Conservation (phyloP, 2,113 vertebrate genomes). For the Mormoops blainvillei region DNA sequence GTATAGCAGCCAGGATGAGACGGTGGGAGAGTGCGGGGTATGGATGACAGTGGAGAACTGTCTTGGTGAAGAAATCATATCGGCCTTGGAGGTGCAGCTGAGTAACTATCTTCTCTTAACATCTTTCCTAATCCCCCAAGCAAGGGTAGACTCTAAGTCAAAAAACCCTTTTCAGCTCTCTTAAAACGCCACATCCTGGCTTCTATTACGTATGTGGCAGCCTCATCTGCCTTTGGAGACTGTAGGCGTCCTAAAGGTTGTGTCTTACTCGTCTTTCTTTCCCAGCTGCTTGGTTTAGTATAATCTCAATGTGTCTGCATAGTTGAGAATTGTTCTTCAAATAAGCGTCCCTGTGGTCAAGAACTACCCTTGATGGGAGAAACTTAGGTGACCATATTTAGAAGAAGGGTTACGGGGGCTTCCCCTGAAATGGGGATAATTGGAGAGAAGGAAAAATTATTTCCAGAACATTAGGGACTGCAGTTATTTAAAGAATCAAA, state of each 20-base stretch:
- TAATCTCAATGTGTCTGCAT: not conserved
- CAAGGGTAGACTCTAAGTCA: not conserved
- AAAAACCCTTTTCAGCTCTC: not conserved
- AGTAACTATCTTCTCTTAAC: not conserved
- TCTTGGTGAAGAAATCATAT: not conserved
- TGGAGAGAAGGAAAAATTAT: conserved; percentile 40
- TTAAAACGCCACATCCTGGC: not conserved
- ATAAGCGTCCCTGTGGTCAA: not conserved
- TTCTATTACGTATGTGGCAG: not conserved
- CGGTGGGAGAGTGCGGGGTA: not conserved
- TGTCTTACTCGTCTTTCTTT: not conserved
- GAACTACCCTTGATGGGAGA: not conserved
- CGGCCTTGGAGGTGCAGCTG: not conserved
- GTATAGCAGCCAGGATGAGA: not conserved
- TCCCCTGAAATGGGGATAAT: not conserved
- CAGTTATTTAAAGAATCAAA: conserved; percentile 57
- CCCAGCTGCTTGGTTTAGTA: not conserved
- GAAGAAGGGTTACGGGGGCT: not conserved
- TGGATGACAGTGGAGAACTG: not conserved
- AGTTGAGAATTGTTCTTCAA: not conserved
- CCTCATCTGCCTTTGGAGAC: not conserved
- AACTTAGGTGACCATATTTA: conserved; percentile 12
- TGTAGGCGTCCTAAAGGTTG: not conserved
- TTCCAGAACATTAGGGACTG: conserved; percentile 43
- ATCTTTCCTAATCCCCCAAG: not conserved